Percentiles rank a stretch among this genome's conserved stretches.
phyloP scores from a whole-genome alignment of 2,888 invertebrate genomes.

The Cepaea hortensis region DNA sequence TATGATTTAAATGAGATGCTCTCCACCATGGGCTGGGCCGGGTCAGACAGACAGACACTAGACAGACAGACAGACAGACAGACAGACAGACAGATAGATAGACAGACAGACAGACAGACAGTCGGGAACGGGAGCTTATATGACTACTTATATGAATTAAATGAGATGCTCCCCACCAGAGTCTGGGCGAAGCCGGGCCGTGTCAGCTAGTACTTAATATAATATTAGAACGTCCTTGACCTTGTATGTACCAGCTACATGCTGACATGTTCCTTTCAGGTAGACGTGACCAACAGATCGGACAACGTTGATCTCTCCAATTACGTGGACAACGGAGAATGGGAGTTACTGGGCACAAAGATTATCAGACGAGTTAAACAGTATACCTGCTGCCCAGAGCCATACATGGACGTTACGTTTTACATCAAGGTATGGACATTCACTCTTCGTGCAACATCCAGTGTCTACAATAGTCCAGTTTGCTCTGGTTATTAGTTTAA shows the following conservation, averaged over 20 bases:
- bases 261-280: slow-evolving; percentile 43
- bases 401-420: slow-evolving; percentile 79
- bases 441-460: too few species aligned
- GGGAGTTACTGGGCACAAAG: slow-evolving; percentile 78
- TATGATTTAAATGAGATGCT: too few species aligned
- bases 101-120: too few species aligned
- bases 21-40: too few species aligned
- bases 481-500: too few species aligned
- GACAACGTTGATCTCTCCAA: slow-evolving; percentile 78
- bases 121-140: too few species aligned
- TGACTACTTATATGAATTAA: too few species aligned
- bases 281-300: slow-evolving; percentile 71
- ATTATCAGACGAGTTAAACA: slow-evolving; percentile 77
- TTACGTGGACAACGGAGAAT: slow-evolving; percentile 80
- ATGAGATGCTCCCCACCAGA: neutral
- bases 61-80: too few species aligned
- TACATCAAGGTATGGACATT: slow-evolving; percentile 59
- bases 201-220: neutral
- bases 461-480: too few species aligned
- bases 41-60: too few species aligned
- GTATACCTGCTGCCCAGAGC: slow-evolving; percentile 78
- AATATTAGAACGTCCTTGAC: neutral
- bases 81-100: too few species aligned
- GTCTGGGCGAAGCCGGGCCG: too few species aligned
- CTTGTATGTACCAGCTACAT: neutral